Conservation (phyloP, 2,113 vertebrate species). For the Gambusia affinis region DNA sequence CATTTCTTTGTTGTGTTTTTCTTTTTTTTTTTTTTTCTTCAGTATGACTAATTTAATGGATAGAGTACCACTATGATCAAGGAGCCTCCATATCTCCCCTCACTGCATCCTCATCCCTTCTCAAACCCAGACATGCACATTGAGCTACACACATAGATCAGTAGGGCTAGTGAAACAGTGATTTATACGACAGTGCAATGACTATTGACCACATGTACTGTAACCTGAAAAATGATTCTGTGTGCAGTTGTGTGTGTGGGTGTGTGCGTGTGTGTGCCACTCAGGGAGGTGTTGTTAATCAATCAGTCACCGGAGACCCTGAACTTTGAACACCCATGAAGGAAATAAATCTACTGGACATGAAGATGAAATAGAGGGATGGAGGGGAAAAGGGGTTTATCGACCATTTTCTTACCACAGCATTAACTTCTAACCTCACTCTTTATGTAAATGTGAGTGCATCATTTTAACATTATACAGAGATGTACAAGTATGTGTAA, state of each 20-base stretch:
- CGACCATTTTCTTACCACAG: not conserved
- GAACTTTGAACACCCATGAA: constrained; percentile 64
- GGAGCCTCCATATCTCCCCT: constrained; percentile 11
- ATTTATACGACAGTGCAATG: constrained; percentile 61
- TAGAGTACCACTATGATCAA: constrained; percentile 57
- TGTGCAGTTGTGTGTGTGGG: constrained; percentile 27
- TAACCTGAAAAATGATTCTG: constrained; percentile 52
- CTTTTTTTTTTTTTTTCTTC: not conserved
- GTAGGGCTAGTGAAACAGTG: constrained; percentile 39
- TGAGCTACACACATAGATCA: constrained; percentile 22
- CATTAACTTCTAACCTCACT: not conserved
- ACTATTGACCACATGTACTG: constrained; percentile 67
- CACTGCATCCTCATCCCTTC: not conserved
- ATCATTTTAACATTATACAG: not conserved
- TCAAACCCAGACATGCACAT: not conserved
- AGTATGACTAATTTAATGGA: constrained; percentile 61
- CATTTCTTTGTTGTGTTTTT: not conserved
- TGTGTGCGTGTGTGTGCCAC: constrained; percentile 40
- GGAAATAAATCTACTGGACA: constrained; percentile 61
- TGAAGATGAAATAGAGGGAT: constrained; percentile 22
- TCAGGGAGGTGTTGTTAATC: constrained; percentile 56
- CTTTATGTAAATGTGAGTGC: not conserved
- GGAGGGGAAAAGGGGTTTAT: constrained; percentile 3
- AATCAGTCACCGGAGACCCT: constrained; percentile 69
- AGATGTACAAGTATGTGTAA: not conserved